Conservation (phyloP, 2,888 invertebrate genomes). For the Nomada ferruginata region DNA sequence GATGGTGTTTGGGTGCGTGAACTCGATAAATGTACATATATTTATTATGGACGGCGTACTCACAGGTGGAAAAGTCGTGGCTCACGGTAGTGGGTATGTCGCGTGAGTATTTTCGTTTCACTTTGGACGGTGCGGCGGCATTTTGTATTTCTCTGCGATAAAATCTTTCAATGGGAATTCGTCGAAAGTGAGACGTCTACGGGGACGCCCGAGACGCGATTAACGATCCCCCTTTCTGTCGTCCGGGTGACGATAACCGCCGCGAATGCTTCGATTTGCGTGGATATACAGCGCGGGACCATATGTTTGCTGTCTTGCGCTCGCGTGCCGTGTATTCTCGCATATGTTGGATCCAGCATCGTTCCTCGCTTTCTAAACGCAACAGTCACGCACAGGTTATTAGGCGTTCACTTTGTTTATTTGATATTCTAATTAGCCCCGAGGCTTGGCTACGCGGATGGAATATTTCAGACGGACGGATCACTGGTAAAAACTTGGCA, state of each 20-base stretch:
- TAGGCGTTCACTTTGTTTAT: slow-evolving; percentile 19
- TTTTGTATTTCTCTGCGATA: slow-evolving; percentile 34
- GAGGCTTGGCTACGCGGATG: not conserved
- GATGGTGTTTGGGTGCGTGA: slow-evolving; percentile 52
- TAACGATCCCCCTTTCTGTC: slow-evolving; percentile 23
- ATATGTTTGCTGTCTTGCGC: slow-evolving; percentile 59
- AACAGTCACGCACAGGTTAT: slow-evolving; percentile 75
- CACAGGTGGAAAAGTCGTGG: slow-evolving; percentile 52
- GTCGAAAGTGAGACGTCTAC: slow-evolving; percentile 46
- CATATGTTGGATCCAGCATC: slow-evolving; percentile 72
- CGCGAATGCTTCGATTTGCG: slow-evolving; percentile 52
- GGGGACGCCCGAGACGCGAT: slow-evolving; percentile 20
- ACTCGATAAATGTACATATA: slow-evolving; percentile 52
- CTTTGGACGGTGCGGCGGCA: slow-evolving; percentile 6
- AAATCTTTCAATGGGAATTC: slow-evolving; percentile 42
- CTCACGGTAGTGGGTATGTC: not conserved
- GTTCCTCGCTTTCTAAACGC: slow-evolving; percentile 71
- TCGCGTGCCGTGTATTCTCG: slow-evolving; percentile 53
- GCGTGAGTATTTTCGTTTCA: not conserved
- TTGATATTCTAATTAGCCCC: slow-evolving; percentile 38
- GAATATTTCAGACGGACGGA: not conserved
- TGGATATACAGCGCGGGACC: slow-evolving; percentile 52
- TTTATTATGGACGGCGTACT: slow-evolving; percentile 23
- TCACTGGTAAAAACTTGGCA: no score
- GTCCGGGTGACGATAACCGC: slow-evolving; percentile 27